Evolutionary conservation across 2,888 invertebrate species (phyloP), one percentile per base, ranked within the genome.

Genomic region (Drosophila phalerata): DNA sequence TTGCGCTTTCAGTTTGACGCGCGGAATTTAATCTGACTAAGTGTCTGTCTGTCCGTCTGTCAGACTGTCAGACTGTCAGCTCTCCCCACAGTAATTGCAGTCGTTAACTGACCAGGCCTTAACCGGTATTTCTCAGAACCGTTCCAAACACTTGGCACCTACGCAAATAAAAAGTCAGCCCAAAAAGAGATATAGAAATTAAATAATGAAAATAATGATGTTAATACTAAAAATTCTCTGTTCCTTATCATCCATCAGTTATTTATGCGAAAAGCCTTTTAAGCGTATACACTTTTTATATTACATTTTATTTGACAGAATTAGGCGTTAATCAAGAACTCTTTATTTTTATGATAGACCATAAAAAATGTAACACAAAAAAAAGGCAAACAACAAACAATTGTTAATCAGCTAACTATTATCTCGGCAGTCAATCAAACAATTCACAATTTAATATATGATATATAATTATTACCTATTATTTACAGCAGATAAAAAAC

Each of bases 1-100:
- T 84, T 84, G 63, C 62, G 64, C 67, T 60, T 57, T 66, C 49
- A 69, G 60, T 62, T 68, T 87, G 82, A 82, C 69, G 67, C 42
- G 51, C 53, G 58, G 58, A 73, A 65, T 68, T 81, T 72, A 58
- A 75, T 72, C 80, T 69, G 70, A 57, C 73, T 61, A 66, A 80
- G 64, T 56, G 72, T 62, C 55, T 30, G 51, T 28, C 47, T 45
- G 60, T 17, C 73, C 19, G 45, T 9, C 30, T 19, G 25, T 38
- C 53, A 3, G 22, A 9, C 43, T 13, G 22, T 37, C 10, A 8
- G 68, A 40, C 49, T 37, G 47, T 13, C 22, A 17, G 52, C 19
- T 15, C 22, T 34, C 19, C 48, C 25, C 4, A 38, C 38, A 49
- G 53, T 73, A 73, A 78, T 78, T 78, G 62, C 74, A 73, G 62